A percentile compares a stretch with the other conserved stretches of the same genome.
Conservation (phyloP, 2,797 vertebrate genomes). For the Mormyrus hasselquistii region DNA sequence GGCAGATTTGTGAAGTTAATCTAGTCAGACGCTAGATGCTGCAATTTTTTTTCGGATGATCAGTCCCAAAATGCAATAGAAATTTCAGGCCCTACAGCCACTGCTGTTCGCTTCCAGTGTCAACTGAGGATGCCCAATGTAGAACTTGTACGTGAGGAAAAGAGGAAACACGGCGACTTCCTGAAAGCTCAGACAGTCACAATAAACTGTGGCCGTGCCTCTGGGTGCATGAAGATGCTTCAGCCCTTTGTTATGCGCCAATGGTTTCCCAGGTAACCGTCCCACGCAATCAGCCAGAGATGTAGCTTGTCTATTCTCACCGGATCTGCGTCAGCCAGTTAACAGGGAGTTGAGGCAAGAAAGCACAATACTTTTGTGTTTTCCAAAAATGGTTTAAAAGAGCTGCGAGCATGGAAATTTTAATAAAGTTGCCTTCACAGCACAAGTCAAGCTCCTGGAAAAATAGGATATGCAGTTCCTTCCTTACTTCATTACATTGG, state of each 20-base stretch:
- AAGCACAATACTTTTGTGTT: slow-evolving; percentile 51
- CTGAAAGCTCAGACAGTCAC: neutral
- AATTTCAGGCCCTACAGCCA: neutral
- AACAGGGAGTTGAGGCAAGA: slow-evolving; percentile 48
- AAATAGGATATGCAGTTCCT: slow-evolving; percentile 36
- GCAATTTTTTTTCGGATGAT: neutral
- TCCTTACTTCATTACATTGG: neutral
- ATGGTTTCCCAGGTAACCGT: slow-evolving; percentile 18
- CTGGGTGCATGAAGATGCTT: slow-evolving; percentile 3
- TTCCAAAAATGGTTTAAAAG: slow-evolving; percentile 45
- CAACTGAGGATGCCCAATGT: neutral
- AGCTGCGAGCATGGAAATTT: slow-evolving; percentile 51
- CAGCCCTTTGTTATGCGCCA: slow-evolving; percentile 19
- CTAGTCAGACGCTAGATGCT: neutral
- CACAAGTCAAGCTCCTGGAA: slow-evolving; percentile 47
- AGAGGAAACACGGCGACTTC: neutral
- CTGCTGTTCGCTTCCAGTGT: neutral
- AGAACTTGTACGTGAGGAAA: neutral
- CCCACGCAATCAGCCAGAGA: slow-evolving; percentile 33
- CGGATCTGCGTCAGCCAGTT: slow-evolving; percentile 47
- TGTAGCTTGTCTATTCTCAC: slow-evolving; percentile 33
- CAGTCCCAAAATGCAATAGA: neutral
- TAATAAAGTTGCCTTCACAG: slow-evolving; percentile 61
- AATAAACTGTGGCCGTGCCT: neutral
- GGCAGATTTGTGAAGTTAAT: neutral